Base-by-base conservation (phyloP, 2,113 vertebrate species). In the Calidris pygmaea region DNA sequence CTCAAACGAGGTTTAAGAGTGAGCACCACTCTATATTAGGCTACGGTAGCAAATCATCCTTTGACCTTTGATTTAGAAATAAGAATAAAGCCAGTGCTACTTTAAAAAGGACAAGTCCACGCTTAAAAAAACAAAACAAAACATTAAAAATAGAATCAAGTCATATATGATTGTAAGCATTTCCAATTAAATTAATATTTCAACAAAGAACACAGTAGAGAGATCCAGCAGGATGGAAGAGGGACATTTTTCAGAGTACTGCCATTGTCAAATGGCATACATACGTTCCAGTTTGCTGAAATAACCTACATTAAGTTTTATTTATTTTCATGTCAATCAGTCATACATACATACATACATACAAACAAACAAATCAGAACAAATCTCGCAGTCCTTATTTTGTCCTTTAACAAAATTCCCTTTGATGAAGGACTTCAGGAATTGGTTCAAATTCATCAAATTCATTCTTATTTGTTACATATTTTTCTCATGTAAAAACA, bases 401-500 rank as follows among this genome's bases (percentile, higher is more conserved):
- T 85, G 77, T 93, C 70, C 71, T 93, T 76, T 95, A 93, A 96
- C 93, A 96, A 95, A 93, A 94, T 91, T 96, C 86, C 93, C 87
- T 96, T 91, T 93, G 79, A 96, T 91, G 86, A 96, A 95, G 88
- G 95, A 93, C 79, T 96, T 96, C 76, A 94, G 85, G 91, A 95
- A 79, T 92, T 90, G 79, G 58, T 93, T 95, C 89, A 92, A 85
- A 87, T 95, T 93, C 30, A 85, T 96, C 87, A 90, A 85, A 87
- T 95, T 93, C 27, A 85, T 96, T 97, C 93, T 95, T 97, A 96
- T 83, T 96, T 95, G 91, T 89, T 95, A 96, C 29, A 7, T 79
- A n/a, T 35, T 90, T 94, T 94, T 94, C 90, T 98, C 73, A 52
- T 47, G 83, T 95, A 96, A 96, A 96, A 98, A 97, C 84, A 97